Percentiles rank a stretch among this genome's conserved stretches.
Evolutionary conservation across 2,113 vertebrate genomes (phyloP).

Genomic region (Stomatorhinus ivindoensis): DNA sequence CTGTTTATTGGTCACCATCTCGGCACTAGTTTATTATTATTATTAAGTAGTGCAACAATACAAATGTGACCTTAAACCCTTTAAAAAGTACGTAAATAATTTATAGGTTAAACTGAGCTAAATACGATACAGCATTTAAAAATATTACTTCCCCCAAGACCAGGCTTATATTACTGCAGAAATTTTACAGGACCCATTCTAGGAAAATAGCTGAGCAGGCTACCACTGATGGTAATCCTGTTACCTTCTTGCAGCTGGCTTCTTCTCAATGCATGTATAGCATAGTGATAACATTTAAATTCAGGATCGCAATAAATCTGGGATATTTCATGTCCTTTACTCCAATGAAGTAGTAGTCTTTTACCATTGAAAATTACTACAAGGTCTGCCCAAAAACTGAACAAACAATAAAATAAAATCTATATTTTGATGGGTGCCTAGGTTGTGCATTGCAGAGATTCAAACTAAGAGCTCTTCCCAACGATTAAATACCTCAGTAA

Average conservation of each 20-base stretch:
- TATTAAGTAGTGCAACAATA: not conserved
- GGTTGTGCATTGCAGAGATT: not conserved
- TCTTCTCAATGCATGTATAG: not conserved
- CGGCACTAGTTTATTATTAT: not conserved
- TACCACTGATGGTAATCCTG: not conserved
- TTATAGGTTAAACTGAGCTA: not conserved
- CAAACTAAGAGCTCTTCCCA: not conserved
- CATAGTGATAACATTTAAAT: not conserved
- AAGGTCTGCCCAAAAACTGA: not conserved
- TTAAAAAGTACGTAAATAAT: not conserved
- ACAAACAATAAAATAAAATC: not conserved
- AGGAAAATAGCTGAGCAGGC: not conserved
- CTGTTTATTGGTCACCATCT: not conserved
- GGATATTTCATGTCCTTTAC: not conserved
- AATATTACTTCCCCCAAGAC: not conserved
- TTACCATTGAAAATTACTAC: not conserved
- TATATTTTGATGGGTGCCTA: not conserved
- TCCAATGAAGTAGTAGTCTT: not conserved
- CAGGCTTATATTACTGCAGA: not conserved
- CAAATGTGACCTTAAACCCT: not conserved
- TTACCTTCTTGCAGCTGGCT: not conserved
- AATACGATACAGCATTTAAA: not conserved
- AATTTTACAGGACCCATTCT: not conserved
- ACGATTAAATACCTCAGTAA: not conserved
- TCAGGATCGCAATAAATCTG: not conserved